These are phyloP conservation scores for Squalus acanthias DNA, from an alignment of 2,797 vertebrate species.

Conservation along the genomic window DNA sequence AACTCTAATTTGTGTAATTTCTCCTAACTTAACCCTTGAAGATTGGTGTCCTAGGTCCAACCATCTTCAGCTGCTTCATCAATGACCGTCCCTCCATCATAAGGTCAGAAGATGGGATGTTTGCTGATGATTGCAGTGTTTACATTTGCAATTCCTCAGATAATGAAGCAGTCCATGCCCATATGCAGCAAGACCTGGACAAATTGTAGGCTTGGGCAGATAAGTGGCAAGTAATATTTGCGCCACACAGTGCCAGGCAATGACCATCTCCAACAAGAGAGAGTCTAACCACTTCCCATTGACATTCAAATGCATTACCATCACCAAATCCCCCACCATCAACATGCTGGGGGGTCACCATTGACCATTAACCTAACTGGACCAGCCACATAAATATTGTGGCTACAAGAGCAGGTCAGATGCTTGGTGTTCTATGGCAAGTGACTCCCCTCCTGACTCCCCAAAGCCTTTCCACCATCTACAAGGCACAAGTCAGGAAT, in stretches of 20 bases:
- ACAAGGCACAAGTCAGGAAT: neutral
- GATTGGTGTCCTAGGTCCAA: too few species aligned
- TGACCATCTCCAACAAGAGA: neutral
- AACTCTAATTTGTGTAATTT: too few species aligned
- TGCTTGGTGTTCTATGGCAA: neutral
- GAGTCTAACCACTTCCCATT: neutral
- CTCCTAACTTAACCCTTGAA: too few species aligned
- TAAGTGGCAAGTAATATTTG: neutral
- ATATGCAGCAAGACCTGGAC: neutral
- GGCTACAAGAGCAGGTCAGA: neutral
- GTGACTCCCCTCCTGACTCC: neutral
- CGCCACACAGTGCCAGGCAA: neutral
- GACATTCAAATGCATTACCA: neutral
- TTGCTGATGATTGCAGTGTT: too few species aligned
- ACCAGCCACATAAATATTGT: too few species aligned
- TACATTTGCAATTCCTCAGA: neutral
- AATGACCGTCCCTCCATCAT: too few species aligned
- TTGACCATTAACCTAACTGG: neutral
- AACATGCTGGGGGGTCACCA: neutral
- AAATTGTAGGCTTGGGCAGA: neutral
- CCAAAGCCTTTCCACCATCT: neutral
- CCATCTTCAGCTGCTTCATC: too few species aligned
- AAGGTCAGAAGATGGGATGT: too few species aligned
- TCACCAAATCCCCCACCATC: neutral
- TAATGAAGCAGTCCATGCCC: neutral